These are phyloP conservation scores for Tethea ocularis DNA, from an alignment of 2,888 invertebrate genomes.

Conservation along the genomic window DNA sequence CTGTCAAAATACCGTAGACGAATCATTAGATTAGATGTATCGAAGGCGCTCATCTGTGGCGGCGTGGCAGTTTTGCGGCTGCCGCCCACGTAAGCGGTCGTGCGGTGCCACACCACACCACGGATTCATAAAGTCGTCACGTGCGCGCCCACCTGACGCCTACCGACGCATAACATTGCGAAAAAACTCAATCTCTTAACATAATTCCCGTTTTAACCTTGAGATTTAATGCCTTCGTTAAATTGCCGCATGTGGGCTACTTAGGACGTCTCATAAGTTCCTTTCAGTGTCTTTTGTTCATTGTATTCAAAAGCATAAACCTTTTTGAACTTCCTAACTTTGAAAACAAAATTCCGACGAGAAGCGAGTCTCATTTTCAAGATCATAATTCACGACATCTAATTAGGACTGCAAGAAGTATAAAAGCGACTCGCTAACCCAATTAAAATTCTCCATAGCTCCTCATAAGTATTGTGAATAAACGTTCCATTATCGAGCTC, in stretches of 20 bases:
- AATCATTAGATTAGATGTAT: slow-evolving; percentile 38
- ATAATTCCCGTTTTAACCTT: slow-evolving; percentile 74
- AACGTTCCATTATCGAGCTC: slow-evolving; percentile 25
- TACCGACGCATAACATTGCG: slow-evolving; percentile 76
- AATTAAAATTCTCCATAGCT: slow-evolving; percentile 11
- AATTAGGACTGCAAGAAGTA: slow-evolving; percentile 7
- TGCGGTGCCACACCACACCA: slow-evolving; percentile 56
- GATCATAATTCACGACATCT: slow-evolving; percentile 9
- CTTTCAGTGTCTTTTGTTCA: slow-evolving; percentile 61
- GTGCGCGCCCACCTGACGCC: slow-evolving; percentile 80
- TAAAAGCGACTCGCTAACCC: slow-evolving; percentile 10
- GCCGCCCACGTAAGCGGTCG: slow-evolving; percentile 73
- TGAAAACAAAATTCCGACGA: not conserved
- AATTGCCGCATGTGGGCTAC: slow-evolving; percentile 72
- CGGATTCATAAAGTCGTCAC: slow-evolving; percentile 65
- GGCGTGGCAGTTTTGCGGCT: slow-evolving; percentile 56
- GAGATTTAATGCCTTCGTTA: slow-evolving; percentile 76
- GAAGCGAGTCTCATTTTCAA: not conserved
- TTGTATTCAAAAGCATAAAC: slow-evolving; percentile 56
- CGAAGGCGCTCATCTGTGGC: slow-evolving; percentile 40
- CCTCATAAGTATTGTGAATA: slow-evolving; percentile 25
- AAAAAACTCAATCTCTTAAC: slow-evolving; percentile 75
- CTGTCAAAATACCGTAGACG: slow-evolving; percentile 43
- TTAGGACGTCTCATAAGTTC: slow-evolving; percentile 58
- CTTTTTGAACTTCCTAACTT: slow-evolving; percentile 7